Evolutionary conservation across 2,888 invertebrate genomes (phyloP).

Genomic region (Himalopsyche anomala): DNA sequence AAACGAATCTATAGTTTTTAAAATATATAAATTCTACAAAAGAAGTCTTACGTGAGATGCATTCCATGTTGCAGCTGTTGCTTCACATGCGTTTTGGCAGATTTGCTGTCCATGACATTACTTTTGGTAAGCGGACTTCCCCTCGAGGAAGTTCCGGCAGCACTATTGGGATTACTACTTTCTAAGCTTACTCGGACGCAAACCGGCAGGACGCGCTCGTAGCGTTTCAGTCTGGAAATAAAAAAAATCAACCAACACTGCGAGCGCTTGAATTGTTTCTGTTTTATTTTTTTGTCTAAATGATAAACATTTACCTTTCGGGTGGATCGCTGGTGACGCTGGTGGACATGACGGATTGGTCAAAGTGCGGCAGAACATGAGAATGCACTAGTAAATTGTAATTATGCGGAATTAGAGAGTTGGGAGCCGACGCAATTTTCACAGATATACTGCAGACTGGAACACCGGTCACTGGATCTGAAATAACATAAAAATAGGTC

Average conservation of each 20-base stretch:
- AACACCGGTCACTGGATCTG: conserved; percentile 85
- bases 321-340: conserved; percentile 72
- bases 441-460: conserved; percentile 82
- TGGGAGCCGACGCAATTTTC: conserved; percentile 77
- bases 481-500: too few relatives aligned
- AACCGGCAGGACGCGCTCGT: conserved; percentile 63
- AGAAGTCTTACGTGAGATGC: conserved; percentile 79
- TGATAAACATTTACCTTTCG: conserved; percentile 71
- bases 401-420: conserved; percentile 82
- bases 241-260: background rate
- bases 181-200: conserved; percentile 62
- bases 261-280: too few relatives aligned
- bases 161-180: conserved; percentile 34
- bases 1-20: too few relatives aligned
- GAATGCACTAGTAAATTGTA: conserved; percentile 86
- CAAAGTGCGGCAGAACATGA: conserved; percentile 83
- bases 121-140: background rate
- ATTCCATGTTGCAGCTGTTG: conserved; percentile 80
- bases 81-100: conserved; percentile 77
- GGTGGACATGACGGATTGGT: conserved; percentile 67
- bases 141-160: conserved; percentile 48
- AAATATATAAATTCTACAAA: conserved; percentile 22
- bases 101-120: conserved; percentile 51
- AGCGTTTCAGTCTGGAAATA: conserved; percentile 61
- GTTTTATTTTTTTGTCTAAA: too few relatives aligned